Evolutionary conservation across 1,140 invertebrate genomes (phyloP), one percentile per base, ranked within the genome.

Genomic region (Cotesia vestalis): DNA sequence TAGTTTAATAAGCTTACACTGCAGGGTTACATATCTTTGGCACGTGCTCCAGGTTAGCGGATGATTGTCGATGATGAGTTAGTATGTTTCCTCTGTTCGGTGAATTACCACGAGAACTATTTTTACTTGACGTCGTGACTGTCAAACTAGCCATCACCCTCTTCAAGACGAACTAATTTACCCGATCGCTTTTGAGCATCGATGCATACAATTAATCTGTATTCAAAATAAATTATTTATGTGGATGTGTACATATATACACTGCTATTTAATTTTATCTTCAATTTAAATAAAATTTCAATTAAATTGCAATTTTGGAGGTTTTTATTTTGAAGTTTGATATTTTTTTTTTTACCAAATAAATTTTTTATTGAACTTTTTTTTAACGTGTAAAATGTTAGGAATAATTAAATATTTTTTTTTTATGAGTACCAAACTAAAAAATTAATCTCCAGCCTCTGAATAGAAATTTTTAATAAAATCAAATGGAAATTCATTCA

Each of bases 81-180:
- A 81, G 77, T 60, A 79, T 79, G 63, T 78, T 81, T 66, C 77
- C 78, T 80, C 85, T 81, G 72, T 77, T 86, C 27, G 85, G 85
- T 60, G 85, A 87, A 75, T 82, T 77, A 77, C 84, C 85, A 38
- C 85, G 82, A 4, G 85, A 86, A 75, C 84, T 86, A 76, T 80
- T 85, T 70, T 86, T 86, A 78, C 84, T 85, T 75, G 85, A 85
- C 9, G 83, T 69, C 59, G 78, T 79, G 57, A 87, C 83, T 74
- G 83, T 84, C 84, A 87, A 81, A 77, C 79, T 87, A 83, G 83
- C 85, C 85, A 87, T 87, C 77, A 80, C 83, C 72, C 81, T 80
- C 72, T 72, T 75, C 71, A 72, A 27, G 72, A 34, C 73, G 57
- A 67, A 72, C 53, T 51, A 72, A 66, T 70, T 78, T 40, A 66